Conservation (phyloP, 2,113 vertebrate genomes). For the Epinephelus lanceolatus region DNA sequence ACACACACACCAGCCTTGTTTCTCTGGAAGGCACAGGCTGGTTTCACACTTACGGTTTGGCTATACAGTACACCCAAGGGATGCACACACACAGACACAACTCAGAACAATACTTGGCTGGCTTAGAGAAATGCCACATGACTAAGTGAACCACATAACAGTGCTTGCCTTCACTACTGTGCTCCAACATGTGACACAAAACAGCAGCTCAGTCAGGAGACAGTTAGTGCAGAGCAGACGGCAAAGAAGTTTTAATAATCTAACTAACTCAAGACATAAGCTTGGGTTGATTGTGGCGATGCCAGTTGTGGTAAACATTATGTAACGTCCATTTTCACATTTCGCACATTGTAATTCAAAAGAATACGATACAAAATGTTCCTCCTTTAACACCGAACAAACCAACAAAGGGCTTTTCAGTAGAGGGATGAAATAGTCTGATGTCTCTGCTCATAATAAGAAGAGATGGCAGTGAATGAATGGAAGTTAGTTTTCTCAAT, state of each 20-base stretch:
- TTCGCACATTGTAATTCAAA: background rate
- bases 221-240: slow-evolving; percentile 11
- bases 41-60: slow-evolving; percentile 18
- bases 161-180: slow-evolving; percentile 31
- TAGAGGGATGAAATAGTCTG: background rate
- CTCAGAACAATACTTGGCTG: slow-evolving; percentile 44
- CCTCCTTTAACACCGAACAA: background rate
- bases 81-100: slow-evolving; percentile 5
- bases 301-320: background rate
- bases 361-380: background rate
- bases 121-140: slow-evolving; percentile 49
- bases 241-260: background rate
- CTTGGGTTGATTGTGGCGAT: background rate
- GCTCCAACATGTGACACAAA: slow-evolving; percentile 35
- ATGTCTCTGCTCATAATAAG: background rate
- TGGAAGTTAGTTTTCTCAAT: background rate
- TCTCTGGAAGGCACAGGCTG: slow-evolving; percentile 30
- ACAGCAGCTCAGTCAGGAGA: slow-evolving; percentile 52
- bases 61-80: slow-evolving; percentile 2
- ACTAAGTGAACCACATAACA: slow-evolving; percentile 33
- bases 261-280: background rate
- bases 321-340: slow-evolving; percentile 4
- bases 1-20: slow-evolving; percentile 43
- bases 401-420: slow-evolving; percentile 18
- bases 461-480: slow-evolving; percentile 1